Evolutionary conservation across 2,113 vertebrate species (phyloP).

Genomic region (Callaeas wilsoni): DNA sequence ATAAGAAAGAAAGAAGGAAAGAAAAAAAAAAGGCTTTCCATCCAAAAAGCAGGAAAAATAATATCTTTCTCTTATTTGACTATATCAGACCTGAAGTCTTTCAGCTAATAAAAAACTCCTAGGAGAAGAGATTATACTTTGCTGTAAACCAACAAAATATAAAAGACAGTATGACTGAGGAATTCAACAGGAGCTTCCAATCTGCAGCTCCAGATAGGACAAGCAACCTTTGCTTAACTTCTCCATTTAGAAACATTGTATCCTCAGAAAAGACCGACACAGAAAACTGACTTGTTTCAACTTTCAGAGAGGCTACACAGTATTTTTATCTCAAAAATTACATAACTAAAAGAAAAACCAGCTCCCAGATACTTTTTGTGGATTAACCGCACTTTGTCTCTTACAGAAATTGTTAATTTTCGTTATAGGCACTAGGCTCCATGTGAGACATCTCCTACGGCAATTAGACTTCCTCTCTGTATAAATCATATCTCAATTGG

Average conservation of each 20-base stretch:
- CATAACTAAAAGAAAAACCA: neutral
- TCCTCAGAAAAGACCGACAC: neutral
- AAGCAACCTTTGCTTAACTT: neutral
- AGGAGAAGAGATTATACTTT: neutral
- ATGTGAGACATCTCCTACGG: neutral
- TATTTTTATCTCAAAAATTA: neutral
- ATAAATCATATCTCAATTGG: neutral
- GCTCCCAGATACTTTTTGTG: rapidly evolving
- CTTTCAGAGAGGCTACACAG: neutral
- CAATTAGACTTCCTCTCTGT: neutral
- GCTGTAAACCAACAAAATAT: neutral
- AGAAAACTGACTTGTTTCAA: neutral
- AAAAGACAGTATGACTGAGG: neutral
- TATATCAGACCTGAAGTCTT: neutral
- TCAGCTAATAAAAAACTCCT: neutral
- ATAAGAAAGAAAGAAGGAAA: neutral
- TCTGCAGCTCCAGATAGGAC: neutral
- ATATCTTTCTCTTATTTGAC: neutral
- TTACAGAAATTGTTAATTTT: neutral
- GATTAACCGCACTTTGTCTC: neutral
- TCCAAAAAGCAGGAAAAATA: neutral
- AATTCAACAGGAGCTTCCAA: neutral
- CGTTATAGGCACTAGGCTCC: neutral
- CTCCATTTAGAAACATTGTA: neutral
- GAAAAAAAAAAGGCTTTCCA: neutral